These are phyloP conservation scores for Microplitis manilae DNA, from an alignment of 2,888 invertebrate genomes.

Conservation along the genomic window DNA sequence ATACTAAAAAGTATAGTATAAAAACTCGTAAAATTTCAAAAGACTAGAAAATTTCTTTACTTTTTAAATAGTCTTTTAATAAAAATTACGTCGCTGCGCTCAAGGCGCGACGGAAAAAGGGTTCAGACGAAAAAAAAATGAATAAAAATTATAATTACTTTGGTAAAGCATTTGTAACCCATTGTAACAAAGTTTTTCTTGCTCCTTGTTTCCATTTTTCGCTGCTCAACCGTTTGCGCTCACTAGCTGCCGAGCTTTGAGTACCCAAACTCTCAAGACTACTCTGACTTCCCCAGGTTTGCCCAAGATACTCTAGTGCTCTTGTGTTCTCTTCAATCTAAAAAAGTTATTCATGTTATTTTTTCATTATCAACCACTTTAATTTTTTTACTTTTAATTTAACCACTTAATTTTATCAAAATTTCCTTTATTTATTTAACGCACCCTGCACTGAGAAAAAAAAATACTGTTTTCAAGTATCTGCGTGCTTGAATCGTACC, in stretches of 20 bases:
- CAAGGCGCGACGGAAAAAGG: background rate
- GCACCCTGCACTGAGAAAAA: too few species aligned
- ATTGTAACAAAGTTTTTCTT: slow-evolving; percentile 90
- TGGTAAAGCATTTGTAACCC: slow-evolving; percentile 94
- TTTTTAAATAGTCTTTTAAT: too few species aligned
- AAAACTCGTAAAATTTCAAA: too few species aligned
- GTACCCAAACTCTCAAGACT: slow-evolving; percentile 87
- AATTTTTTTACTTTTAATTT: too few species aligned
- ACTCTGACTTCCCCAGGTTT: slow-evolving; percentile 86
- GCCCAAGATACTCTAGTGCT: slow-evolving; percentile 88
- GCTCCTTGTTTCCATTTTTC: slow-evolving; percentile 91
- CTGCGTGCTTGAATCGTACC: too few species aligned
- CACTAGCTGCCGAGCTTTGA: slow-evolving; percentile 76
- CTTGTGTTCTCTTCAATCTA: slow-evolving; percentile 97
- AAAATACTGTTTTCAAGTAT: too few species aligned
- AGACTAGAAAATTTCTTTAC: too few species aligned
- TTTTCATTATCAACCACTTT: too few species aligned
- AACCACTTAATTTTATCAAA: too few species aligned
- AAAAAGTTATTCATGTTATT: background rate
- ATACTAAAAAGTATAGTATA: too few species aligned
- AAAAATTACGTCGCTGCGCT: too few species aligned
- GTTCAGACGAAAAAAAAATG: background rate
- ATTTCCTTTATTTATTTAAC: too few species aligned
- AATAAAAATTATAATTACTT: slow-evolving; percentile 74
- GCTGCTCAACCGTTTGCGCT: slow-evolving; percentile 73